These are phyloP conservation scores for Reticulitermes speratus DNA, from an alignment of 1,140 invertebrate genomes.

Conservation along the genomic window DNA sequence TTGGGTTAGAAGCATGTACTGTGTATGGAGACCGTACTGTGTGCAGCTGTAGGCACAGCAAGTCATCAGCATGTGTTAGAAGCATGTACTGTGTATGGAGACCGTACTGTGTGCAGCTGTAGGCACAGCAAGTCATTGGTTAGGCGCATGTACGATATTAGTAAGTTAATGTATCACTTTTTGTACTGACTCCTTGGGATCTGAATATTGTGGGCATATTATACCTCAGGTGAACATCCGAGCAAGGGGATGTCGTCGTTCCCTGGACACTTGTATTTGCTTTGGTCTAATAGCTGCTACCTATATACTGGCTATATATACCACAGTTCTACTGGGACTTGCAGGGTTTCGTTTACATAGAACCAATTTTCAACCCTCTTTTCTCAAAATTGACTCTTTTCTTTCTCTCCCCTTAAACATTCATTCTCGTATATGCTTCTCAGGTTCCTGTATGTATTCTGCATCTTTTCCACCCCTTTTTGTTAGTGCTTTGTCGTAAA, in stretches of 20 bases:
- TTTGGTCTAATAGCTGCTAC: slow-evolving; percentile 15
- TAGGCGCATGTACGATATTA: too few relatives aligned
- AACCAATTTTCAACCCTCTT: not conserved
- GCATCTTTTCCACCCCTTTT: not conserved
- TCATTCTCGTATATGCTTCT: not conserved
- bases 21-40: too few relatives aligned
- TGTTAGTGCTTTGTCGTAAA: not conserved
- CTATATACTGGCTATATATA: not conserved
- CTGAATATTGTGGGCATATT: not conserved
- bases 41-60: too few relatives aligned
- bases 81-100: too few relatives aligned
- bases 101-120: too few relatives aligned
- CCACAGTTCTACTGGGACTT: not conserved
- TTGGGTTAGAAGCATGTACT: too few relatives aligned
- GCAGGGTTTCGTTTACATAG: slow-evolving; percentile 15
- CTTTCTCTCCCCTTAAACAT: not conserved
- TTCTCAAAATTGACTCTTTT: not conserved
- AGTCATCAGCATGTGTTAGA: too few relatives aligned
- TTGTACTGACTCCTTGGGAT: not conserved
- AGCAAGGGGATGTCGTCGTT: not conserved
- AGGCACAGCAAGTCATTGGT: too few relatives aligned
- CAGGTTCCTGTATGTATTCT: not conserved
- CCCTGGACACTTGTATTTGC: slow-evolving; percentile 9
- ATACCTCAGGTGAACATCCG: not conserved
- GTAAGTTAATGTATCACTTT: too few relatives aligned